Evolutionary conservation across 1,140 invertebrate genomes (phyloP), one percentile per base, ranked within the genome.

Genomic region (Luehdorfia chinensis): DNA sequence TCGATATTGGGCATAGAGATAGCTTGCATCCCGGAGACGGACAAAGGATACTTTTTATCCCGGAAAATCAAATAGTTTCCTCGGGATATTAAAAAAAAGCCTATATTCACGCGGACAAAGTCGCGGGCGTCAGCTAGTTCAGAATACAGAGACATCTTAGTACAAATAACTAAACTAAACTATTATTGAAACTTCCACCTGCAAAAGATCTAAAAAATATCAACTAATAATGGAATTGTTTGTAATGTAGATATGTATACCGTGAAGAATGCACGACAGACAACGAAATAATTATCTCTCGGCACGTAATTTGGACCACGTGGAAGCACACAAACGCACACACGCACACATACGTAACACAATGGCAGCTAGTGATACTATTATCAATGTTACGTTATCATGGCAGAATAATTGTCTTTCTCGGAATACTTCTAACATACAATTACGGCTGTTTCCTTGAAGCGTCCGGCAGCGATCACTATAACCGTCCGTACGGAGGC

Each of bases 381-480:
- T 68, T 75, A 77, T 77, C 69, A 55, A 55, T 55, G 62, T 69
- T 64, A 59, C 58, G 55, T 69, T 77, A 77, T 74, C 67, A 71
- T 36, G 48, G 44, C 51, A 63, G 57, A 66, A 62, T 60, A 63
- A 59, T 72, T 45, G 55, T 33, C 56, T 45, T 80, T 78, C 76
- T 56, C 44, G 59, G 76, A 76, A 80, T 28, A 61, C 50, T 56
- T 44, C 60, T 41, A 28, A 47, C 57, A 57, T 59, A 63, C 62
- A 76, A 80, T 77, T 75, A 77, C 75, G 63, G 50, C 52, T 25
- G 63, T 53, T 80, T 76, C 73, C 66, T 60, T 62, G 76, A 74
- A 80, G 14, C 70, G 56, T 25, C 59, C 49, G 56, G 47, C 34
- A 47, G 51, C 44, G n/a, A n/a, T n/a, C 59, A 67, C 57, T 59